These are phyloP conservation scores for Ciconia maguari DNA, from an alignment of 2,113 vertebrate species.

Conservation along the genomic window DNA sequence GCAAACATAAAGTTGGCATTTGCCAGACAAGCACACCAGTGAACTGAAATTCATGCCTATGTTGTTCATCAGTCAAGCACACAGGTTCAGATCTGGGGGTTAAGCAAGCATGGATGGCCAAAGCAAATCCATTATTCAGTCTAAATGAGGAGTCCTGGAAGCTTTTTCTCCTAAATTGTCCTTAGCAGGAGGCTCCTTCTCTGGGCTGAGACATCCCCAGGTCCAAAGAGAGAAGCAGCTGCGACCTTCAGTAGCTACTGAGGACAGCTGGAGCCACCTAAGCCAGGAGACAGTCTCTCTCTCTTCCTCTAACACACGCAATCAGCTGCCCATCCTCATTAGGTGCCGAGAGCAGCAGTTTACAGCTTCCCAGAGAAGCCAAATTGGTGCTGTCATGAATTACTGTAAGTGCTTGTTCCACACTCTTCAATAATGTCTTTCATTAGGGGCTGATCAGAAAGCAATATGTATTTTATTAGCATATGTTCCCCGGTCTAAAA, in stretches of 20 bases:
- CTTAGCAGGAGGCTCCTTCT: not conserved
- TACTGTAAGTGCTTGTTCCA: constrained; percentile 68
- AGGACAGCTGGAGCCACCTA: not conserved
- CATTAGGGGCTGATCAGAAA: constrained; percentile 69
- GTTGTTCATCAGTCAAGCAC: not conserved
- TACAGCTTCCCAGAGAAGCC: constrained; percentile 57
- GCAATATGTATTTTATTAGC: constrained; percentile 71
- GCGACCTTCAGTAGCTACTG: not conserved
- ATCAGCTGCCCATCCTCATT: constrained; percentile 69
- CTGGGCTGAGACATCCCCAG: not conserved
- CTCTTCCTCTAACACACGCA: not conserved
- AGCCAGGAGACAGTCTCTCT: not conserved
- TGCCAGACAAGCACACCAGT: not conserved
- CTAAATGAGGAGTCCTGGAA: not conserved
- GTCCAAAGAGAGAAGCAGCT: not conserved
- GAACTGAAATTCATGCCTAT: not conserved
- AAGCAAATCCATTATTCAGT: not conserved
- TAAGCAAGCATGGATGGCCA: not conserved
- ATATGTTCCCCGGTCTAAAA: constrained; percentile 13
- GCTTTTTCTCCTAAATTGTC: not conserved
- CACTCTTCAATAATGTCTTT: constrained; percentile 67
- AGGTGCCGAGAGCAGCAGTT: constrained; percentile 46
- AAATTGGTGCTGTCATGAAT: constrained; percentile 71
- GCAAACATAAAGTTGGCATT: not conserved
- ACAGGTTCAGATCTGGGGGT: not conserved